Base-by-base conservation (phyloP, 2,888 invertebrate genomes). In the Corythucha ciliata region DNA sequence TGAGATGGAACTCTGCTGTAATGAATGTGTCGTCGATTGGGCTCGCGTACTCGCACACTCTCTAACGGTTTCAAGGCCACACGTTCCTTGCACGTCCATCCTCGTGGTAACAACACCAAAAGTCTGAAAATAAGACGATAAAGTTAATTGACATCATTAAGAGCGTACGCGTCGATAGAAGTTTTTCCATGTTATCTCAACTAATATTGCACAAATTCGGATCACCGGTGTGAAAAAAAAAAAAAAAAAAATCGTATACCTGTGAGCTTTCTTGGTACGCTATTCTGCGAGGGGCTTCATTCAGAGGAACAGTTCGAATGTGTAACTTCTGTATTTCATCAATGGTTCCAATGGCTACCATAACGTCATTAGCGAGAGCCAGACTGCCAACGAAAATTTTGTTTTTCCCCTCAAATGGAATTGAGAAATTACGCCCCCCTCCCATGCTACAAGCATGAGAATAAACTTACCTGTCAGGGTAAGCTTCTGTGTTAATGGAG, bases 261-360 rank as follows among this genome's bases (percentile, higher is more conserved):
- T 88, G 87, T 12, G 91, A 83, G 34, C 79, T 77, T 66, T 92
- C 93, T 67, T 97, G 97, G 68, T 97, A 92, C 0, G 94, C 87
- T 64, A 98, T 94, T 53, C 96, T 74, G 47, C 92, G 74, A 0
- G 96, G 93, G 1, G 92, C 89, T 72, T 98, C 98, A 1, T 90
- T 89, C 1, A 99, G 72, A 0, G 91, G 89, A 18, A 98, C 91
- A 0, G 94, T 94, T 50, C 97, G 74, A 61, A 97, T 97, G 69
- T 97, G 97, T 16, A 97, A 71, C 67, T 97, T 97, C 69, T 97
- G 96, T 58, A 97, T 97, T 70, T 97, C 96, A 69, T 97, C 97
- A 62, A 97, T 96, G 0, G 93, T 94, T 55, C 96, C 96, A 66
- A 98, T 89, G 1, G 94, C 88, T 2, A 94, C 80, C 3, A 84